Evolutionary conservation across 2,888 invertebrate species (phyloP), one percentile per base, ranked within the genome.

Genomic region (Dione juno): DNA sequence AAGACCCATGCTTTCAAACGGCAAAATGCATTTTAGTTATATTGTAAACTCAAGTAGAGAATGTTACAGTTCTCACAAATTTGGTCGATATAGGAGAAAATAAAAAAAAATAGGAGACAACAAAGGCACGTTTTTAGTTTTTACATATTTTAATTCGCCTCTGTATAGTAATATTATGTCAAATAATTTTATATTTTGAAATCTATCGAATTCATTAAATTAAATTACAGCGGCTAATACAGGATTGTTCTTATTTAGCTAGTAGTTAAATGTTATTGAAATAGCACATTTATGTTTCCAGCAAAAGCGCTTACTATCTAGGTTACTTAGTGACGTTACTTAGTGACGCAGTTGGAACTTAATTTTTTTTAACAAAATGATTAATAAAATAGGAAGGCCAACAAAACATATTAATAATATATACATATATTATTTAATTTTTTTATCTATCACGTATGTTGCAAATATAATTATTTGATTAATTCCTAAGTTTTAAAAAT

Each of bases 51-150:
- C 67, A 67, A 61, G 59, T 71, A 68, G 69, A 76, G 72, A 72
- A 67, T 67, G 72, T 75, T 72, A 78, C 65, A 75, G 77, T 77
- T 75, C 76, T 59, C 66, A 64, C 69, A 67, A 74, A 69, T 64
- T 70, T 85, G 86, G 88, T 79, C 73, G 72, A 79, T 73, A 53
- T 73, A 74, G 76, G 78, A 79, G 79, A 83, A 85, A 87, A 57
- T 37, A 57, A 57, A 82, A 57, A 82, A 82, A 73, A 82, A n/a
- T 77, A 61, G 70, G 64, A 74, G 75, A 78, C 75, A 74, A 73
- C 71, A 72, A 76, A 74, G 66, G 71, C 69, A 71, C 71, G 70
- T 72, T 71, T 77, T 67, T 71, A 70, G 69, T 72, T 71, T 77
- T 67, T 71, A 70, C 71, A 71, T 72, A 74, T 73, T 74, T 71